Base-by-base conservation (phyloP, 2,113 vertebrate species). In the Corvus cornix region DNA sequence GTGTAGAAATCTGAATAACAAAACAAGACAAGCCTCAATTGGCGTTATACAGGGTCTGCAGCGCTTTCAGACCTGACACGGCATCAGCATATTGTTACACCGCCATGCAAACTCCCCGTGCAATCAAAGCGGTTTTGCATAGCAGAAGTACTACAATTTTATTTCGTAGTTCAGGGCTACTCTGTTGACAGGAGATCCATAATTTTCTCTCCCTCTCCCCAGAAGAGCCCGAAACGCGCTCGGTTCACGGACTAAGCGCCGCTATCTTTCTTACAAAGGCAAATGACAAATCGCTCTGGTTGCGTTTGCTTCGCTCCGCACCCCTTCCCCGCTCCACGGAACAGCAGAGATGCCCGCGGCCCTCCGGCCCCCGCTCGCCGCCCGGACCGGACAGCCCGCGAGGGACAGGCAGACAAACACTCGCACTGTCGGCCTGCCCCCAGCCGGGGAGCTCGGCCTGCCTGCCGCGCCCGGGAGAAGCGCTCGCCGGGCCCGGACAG, bases 1-100 rank as follows among this genome's bases (percentile, higher is more conserved):
- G 95, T 83, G 94, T 89, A 70, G 91, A 97, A 95, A 96, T 95
- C 95, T 96, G 91, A 97, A 97, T 97, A 95, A 97, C 96, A 97
- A 97, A 97, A 95, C 96, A 87, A 93, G 93, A 72, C 96, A 89
- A 96, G 91, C 94, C 84, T 95, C 95, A 62, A 46, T 93, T 55
- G 93, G 94, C 94, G 80, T 97, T 91, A 84, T 31, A 83, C 73
- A 39, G 96, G 81, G 93, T 82, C 90, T 81, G 75, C 90, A 21
- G 84, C 49, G 79, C 88, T 88, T 74, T 92, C 94, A 94, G 87
- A 73, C 87, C 92, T 92, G 91, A 95, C 83, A 75, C 85, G 46
- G 69, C 87, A 55, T 91, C 95, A 89, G 80, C 93, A 92, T n/a
- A 94, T 90, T 93, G 92, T 96, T 89, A 91, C 63, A 91, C 89